Base-by-base conservation (phyloP, 2,797 vertebrate species). In the Rhinatrema bivittatum region DNA sequence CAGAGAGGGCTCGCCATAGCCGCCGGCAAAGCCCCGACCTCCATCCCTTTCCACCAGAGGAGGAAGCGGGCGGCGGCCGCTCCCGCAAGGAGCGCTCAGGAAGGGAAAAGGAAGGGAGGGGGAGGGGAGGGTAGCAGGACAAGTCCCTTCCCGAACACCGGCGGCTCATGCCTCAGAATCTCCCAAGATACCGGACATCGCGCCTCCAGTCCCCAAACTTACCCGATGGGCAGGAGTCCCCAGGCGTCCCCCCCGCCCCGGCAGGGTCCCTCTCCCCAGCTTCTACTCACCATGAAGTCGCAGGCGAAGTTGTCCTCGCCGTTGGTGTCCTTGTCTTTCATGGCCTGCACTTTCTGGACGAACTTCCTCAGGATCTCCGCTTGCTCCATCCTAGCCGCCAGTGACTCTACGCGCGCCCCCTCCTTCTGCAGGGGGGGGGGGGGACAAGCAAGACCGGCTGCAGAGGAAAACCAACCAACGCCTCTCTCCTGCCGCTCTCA, bases 221-320 rank as follows among this genome's bases (percentile, higher is more conserved):
- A n/a, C n/a, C n/a, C n/a, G n/a, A n/a, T n/a, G 15, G 36, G 25
- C 53, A 56, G 35, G n/a, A n/a, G n/a, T n/a, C n/a, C n/a, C n/a
- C n/a, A n/a, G n/a, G n/a, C n/a, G n/a, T n/a, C n/a, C n/a, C n/a
- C n/a, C n/a, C n/a, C n/a, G n/a, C n/a, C 45, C 60, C n/a, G n/a
- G n/a, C n/a, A n/a, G n/a, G n/a, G n/a, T n/a, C 63, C 57, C 55
- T 55, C 59, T 10, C 32, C 58, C 33, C 39, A 7, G 51, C n/a
- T n/a, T n/a, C n/a, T 25, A 46, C 79, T 80, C 82, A 97, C 93
- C 92, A 95, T 94, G 71, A 98, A 98, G 90, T 98, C 94, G 62
- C 84, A 83, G 69, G 91, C 88, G 86, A 95, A 97, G 90, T 93
- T 92, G 78, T 97, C 94, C 80, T 98, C 94, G 74, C 89, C 91